Conservation (phyloP, 2,797 vertebrate species). For the Craterocephalus amniculus region DNA sequence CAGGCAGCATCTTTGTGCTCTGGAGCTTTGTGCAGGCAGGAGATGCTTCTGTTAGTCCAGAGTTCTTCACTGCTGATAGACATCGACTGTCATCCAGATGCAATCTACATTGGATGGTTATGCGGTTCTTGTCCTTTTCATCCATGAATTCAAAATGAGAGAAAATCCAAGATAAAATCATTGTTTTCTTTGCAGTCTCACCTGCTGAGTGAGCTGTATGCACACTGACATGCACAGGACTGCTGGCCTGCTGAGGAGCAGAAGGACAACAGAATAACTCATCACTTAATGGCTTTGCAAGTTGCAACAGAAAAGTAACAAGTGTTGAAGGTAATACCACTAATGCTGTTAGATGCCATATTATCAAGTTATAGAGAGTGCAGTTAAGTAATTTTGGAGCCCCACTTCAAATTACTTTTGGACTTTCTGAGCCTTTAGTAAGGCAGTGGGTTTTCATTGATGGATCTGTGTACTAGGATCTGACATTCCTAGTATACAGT, state of each 20-base stretch:
- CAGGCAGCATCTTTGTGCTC: background rate
- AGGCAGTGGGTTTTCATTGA: background rate
- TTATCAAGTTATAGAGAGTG: conserved; percentile 16
- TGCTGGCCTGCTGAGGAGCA: background rate
- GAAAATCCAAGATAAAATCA: background rate
- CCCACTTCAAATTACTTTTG: conserved; percentile 12
- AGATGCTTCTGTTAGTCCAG: background rate
- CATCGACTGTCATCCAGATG: background rate
- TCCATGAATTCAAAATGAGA: background rate
- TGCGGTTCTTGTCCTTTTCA: background rate
- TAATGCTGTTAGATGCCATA: background rate
- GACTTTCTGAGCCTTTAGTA: background rate
- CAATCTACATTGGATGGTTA: background rate
- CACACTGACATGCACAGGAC: background rate
- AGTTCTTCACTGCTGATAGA: background rate
- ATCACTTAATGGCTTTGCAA: background rate
- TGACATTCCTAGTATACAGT: too few relatives aligned
- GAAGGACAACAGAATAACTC: background rate
- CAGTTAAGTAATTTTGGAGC: conserved; percentile 19
- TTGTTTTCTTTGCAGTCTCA: background rate
- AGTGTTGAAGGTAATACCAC: background rate
- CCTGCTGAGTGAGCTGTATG: background rate
- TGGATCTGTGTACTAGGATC: too few relatives aligned
- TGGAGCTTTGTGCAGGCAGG: background rate
- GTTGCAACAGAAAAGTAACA: background rate